A percentile compares a stretch with the other conserved stretches of the same genome.
Conservation (phyloP, 2,888 invertebrate genomes). For the Dryomyza anilis region DNA sequence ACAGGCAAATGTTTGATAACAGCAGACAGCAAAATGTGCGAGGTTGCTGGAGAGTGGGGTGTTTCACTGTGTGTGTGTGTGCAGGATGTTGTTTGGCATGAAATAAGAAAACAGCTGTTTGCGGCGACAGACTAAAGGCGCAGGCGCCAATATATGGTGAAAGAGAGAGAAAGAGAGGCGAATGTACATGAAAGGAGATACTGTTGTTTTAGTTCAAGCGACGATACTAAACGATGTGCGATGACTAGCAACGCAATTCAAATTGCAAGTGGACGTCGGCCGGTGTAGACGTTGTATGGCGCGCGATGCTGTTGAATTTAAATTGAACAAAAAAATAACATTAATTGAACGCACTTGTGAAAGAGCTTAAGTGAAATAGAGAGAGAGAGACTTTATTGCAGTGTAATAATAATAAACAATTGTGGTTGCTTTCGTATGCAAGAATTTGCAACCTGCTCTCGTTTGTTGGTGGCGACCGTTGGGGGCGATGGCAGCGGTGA, state of each 20-base stretch:
- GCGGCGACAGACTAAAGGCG: not conserved
- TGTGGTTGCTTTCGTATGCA: not conserved
- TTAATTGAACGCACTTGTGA: not conserved
- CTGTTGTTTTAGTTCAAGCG: no score
- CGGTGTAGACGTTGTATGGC: conserved; percentile 31
- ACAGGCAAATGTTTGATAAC: conserved; percentile 10
- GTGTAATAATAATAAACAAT: not conserved
- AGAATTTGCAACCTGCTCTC: not conserved
- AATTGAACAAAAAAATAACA: no score
- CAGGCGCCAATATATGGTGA: conserved; percentile 11
- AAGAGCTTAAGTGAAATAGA: not conserved
- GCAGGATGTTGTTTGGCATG: not conserved
- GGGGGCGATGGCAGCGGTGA: not conserved
- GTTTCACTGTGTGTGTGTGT: not conserved
- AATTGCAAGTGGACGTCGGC: conserved; percentile 33
- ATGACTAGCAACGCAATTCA: conserved; percentile 19
- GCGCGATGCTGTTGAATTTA: conserved; percentile 5
- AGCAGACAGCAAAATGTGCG: conserved; percentile 13
- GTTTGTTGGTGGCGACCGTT: not conserved
- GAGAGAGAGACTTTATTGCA: not conserved
- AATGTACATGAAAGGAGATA: no score
- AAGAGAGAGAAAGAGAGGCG: not conserved
- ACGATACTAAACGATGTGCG: not conserved
- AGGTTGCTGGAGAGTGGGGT: not conserved
- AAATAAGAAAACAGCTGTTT: conserved; percentile 19